Evolutionary conservation across 2,888 invertebrate species (phyloP), one percentile per base, ranked within the genome.

Genomic region (Branchellion lobata): DNA sequence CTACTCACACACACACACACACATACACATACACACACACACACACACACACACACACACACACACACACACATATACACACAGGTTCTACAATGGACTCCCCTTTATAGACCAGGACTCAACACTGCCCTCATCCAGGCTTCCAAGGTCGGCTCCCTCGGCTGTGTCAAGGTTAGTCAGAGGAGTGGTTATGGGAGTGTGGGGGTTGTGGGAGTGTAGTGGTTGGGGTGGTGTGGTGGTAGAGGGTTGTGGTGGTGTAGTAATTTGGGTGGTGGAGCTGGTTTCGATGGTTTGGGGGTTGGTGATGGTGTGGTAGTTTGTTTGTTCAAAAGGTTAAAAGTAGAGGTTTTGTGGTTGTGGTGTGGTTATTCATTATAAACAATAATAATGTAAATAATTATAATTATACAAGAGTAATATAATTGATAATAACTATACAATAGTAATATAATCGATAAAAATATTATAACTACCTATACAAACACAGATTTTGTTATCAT

Each of bases 61-160:
- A 40, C 5, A 40, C 40, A 40, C 40, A 40, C 40, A 40, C 40
- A 24, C 24, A 24, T n/a, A 18, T n/a, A 57, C 24, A 24, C 21
- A 18, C 21, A 57, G 61, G 83, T 83, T 31, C 69, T 83, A n/a
- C 80, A 82, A 74, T 83, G 83, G 83, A 83, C 83, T 1, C 83
- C 83, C 11, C 80, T 83, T 33, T 83, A 82, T 76, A 82, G 80
- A 47, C 83, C 83, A 31, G 83, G 83, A 2, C 82, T 83, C 11
- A 83, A 83, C 79, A 80, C 68, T 36, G 83, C 82, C 24, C 81
- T 83, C 5, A 73, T 83, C 2, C 83, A 83, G 72, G 83, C 83
- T 14, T 82, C 83, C 47, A 83, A 82, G 71, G 82, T 83, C 34
- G 82, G 81, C 68, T 82, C 82, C 24, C 69, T 80, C 0, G 83